phyloP scores from a whole-genome alignment of 2,888 invertebrate genomes.

The Teleogryllus oceanicus region DNA sequence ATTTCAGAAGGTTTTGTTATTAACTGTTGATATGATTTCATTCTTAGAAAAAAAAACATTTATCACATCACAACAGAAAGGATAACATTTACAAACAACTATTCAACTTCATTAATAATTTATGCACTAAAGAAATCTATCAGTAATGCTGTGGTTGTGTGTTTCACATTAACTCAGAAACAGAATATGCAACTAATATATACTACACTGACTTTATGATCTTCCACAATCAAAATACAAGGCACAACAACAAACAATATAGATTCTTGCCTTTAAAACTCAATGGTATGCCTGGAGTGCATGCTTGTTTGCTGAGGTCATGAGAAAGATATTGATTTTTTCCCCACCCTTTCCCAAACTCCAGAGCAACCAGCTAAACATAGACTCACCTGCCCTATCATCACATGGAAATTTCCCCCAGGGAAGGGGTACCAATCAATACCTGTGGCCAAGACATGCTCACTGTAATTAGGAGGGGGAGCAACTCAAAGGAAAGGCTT shows the following conservation, averaged over 20 bases:
- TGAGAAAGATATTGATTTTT: neutral
- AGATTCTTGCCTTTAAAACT: constrained; percentile 4
- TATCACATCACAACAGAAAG: too few species aligned
- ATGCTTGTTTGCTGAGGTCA: constrained; percentile 18
- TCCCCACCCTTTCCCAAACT: neutral
- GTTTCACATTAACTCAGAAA: too few species aligned
- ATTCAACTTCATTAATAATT: too few species aligned
- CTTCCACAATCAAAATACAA: too few species aligned
- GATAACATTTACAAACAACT: too few species aligned
- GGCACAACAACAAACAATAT: neutral
- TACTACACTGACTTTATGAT: too few species aligned
- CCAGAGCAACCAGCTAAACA: constrained; percentile 18
- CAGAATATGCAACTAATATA: too few species aligned
- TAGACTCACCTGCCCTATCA: constrained; percentile 3
- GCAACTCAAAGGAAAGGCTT: neutral
- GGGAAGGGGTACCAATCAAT: constrained; percentile 18
- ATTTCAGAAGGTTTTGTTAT: too few species aligned
- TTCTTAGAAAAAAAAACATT: too few species aligned
- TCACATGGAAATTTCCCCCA: neutral
- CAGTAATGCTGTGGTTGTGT: too few species aligned
- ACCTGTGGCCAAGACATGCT: neutral
- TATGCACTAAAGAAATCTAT: too few species aligned
- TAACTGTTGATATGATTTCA: too few species aligned
- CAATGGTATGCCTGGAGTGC: neutral
- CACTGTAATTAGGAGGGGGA: neutral